Evolutionary conservation across 2,113 vertebrate genomes (phyloP).

Genomic region (Struthio camelus): DNA sequence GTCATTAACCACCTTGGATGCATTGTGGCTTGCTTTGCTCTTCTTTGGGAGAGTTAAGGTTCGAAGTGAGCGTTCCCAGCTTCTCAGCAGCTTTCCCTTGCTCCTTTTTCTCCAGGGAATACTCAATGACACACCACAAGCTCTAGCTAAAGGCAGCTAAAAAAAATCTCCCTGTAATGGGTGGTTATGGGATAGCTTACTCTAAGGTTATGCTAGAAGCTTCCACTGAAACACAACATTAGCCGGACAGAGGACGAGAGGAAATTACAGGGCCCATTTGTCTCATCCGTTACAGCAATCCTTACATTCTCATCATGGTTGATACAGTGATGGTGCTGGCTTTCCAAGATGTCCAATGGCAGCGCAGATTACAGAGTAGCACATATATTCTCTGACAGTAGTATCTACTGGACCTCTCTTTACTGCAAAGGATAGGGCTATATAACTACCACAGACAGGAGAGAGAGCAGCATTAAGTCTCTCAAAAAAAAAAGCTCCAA

Average conservation of each 20-base stretch:
- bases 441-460: neutral
- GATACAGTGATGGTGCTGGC: neutral
- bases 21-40: neutral
- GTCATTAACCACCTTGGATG: neutral
- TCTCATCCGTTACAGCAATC: neutral
- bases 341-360: neutral
- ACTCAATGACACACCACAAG: neutral
- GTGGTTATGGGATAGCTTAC: neutral
- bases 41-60: neutral
- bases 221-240: neutral
- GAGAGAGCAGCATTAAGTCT: neutral
- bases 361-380: neutral
- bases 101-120: neutral
- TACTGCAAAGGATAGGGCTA: neutral
- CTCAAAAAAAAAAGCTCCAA: neutral
- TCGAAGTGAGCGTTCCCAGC: neutral
- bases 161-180: neutral
- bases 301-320: neutral
- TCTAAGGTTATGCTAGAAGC: neutral
- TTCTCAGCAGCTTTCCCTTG: neutral
- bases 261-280: neutral
- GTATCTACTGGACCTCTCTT: neutral
- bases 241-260: neutral
- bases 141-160: neutral
- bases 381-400: fast-evolving